Percentiles rank a stretch among this genome's conserved stretches.
These are phyloP conservation scores for Malacoraja senta DNA, from an alignment of 2,797 vertebrate species.

Conservation along the genomic window DNA sequence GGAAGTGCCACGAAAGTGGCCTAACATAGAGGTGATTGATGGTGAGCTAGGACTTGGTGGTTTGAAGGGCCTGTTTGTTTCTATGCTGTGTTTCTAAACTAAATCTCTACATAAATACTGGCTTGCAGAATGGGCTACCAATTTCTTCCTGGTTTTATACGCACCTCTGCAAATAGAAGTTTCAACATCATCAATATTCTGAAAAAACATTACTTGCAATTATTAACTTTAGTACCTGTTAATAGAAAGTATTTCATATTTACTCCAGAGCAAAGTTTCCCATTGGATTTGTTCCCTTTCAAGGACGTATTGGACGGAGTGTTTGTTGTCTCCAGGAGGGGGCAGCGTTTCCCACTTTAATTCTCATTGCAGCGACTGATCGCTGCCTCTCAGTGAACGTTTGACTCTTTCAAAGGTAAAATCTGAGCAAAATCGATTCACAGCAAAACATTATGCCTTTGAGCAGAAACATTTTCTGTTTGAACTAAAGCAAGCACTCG, in stretches of 20 bases:
- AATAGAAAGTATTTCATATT: background rate
- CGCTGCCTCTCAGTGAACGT: background rate
- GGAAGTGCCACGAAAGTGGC: too few relatives aligned
- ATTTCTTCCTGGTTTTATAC: background rate
- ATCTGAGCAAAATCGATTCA: background rate
- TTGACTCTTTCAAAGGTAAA: background rate
- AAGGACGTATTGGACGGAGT: too few relatives aligned
- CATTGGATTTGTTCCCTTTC: background rate
- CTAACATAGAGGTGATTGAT: too few relatives aligned
- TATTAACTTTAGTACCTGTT: background rate
- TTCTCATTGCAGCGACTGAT: too few relatives aligned
- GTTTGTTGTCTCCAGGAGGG: background rate
- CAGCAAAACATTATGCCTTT: background rate
- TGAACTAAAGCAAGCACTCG: background rate
- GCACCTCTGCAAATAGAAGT: background rate
- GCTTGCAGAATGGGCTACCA: background rate
- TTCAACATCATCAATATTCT: background rate
- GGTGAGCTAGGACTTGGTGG: background rate
- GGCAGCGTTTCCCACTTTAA: background rate
- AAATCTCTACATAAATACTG: background rate
- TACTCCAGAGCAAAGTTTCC: background rate
- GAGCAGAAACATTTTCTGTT: background rate
- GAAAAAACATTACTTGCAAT: background rate
- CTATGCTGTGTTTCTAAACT: too few relatives aligned
- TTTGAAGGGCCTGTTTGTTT: background rate